phyloP scores from a whole-genome alignment of 2,888 invertebrate genomes.

The Galerucella nymphaeae region DNA sequence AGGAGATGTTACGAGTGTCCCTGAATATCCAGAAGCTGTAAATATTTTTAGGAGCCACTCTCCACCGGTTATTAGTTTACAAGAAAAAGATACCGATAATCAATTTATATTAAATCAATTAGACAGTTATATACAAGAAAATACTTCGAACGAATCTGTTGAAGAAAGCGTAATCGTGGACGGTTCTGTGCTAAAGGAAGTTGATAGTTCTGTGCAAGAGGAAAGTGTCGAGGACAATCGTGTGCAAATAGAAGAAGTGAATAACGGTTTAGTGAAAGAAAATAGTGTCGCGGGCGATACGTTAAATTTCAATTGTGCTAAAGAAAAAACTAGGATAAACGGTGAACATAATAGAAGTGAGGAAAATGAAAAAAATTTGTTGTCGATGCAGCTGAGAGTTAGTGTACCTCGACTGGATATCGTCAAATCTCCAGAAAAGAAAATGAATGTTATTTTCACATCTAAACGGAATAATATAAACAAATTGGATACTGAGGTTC shows the following conservation, averaged over 20 bases:
- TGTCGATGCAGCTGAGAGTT: not conserved
- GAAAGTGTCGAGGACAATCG: not conserved
- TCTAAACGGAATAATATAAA: constrained; percentile 2
- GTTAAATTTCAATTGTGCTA: not conserved
- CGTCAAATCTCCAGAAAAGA: not conserved
- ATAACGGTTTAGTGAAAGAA: not conserved
- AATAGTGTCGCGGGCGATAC: constrained; percentile 1
- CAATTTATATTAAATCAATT: not conserved
- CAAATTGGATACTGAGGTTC: not conserved
- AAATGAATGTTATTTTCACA: not conserved
- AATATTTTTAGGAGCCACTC: not conserved
- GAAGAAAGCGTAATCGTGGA: not conserved
- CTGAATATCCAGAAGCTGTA: not conserved
- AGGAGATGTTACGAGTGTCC: not conserved
- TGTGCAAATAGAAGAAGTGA: not conserved
- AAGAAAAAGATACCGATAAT: not conserved
- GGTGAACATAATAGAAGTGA: not conserved
- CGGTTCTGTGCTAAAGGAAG: not conserved
- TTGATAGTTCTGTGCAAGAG: not conserved
- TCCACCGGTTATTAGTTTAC: not conserved
- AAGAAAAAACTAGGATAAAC: constrained; percentile 2
- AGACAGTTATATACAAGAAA: not conserved
- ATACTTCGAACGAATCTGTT: not conserved
- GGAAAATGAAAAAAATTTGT: not conserved
- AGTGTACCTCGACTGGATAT: not conserved